Evolutionary conservation across 1,140 invertebrate species (phyloP).

Genomic region (Wiebesia pumilae): DNA sequence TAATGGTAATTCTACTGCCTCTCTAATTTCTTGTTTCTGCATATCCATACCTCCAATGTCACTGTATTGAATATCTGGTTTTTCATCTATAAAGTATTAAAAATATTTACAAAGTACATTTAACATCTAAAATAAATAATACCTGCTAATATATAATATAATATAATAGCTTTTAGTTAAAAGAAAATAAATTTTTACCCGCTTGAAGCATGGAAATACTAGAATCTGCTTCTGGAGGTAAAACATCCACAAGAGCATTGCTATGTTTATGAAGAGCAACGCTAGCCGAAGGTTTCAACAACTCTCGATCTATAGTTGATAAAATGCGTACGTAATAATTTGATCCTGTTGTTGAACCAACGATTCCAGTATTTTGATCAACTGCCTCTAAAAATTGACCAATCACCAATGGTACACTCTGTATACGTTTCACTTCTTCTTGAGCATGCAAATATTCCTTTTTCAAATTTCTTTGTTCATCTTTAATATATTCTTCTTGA

Average conservation of each 20-base stretch:
- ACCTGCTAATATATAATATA: no score
- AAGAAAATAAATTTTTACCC: constrained; percentile 74
- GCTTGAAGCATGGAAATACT: constrained; percentile 97
- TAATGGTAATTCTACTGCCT: constrained; percentile 97
- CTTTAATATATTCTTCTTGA: constrained; percentile 99
- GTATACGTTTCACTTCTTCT: constrained; percentile 97
- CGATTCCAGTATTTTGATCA: constrained; percentile 97
- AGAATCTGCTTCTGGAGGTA: constrained; percentile 98
- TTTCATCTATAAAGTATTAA: constrained; percentile 85
- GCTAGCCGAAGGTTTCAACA: constrained; percentile 95
- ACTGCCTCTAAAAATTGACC: constrained; percentile 98
- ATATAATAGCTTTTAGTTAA: neutral
- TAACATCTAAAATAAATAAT: neutral
- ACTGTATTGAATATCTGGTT: constrained; percentile 96
- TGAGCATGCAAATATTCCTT: constrained; percentile 98
- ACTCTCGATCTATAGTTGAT: constrained; percentile 95
- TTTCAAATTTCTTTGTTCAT: constrained; percentile 97
- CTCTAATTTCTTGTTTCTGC: constrained; percentile 99
- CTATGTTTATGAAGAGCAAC: constrained; percentile 98
- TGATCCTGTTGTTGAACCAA: constrained; percentile 87
- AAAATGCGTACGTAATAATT: constrained; percentile 99
- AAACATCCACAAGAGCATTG: constrained; percentile 97
- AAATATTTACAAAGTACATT: neutral
- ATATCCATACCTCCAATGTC: constrained; percentile 99
- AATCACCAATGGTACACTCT: constrained; percentile 97